phyloP scores from a whole-genome alignment of 2,113 vertebrate genomes.

The Gambusia affinis region DNA sequence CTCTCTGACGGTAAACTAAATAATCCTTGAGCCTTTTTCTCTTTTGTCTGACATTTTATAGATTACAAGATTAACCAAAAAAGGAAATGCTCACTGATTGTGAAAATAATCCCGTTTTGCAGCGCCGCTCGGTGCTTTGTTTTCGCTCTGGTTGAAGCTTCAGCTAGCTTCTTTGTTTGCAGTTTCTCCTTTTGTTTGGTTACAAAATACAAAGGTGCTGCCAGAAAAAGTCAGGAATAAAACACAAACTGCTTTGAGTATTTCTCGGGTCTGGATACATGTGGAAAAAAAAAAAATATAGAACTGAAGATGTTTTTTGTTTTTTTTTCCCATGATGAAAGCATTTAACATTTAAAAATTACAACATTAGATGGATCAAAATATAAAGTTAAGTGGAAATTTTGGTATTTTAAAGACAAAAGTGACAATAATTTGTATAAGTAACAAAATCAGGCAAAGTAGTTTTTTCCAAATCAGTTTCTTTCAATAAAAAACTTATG shows the following conservation, averaged over 20 bases:
- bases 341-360: no score
- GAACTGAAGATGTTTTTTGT: background rate
- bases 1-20: background rate
- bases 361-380: no score
- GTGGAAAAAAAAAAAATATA: no score
- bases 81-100: background rate
- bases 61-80: conserved; percentile 1
- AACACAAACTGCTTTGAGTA: background rate
- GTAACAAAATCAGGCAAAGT: no score
- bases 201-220: conserved; percentile 15
- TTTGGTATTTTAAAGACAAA: no score
- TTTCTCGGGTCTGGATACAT: background rate
- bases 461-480: no score
- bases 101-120: background rate
- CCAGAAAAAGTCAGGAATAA: background rate
- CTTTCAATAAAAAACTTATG: no score
- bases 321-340: background rate
- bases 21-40: background rate
- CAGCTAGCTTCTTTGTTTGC: conserved; percentile 1
- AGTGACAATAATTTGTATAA: no score
- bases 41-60: background rate
- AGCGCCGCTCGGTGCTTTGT: background rate
- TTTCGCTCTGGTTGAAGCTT: background rate
- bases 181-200: background rate
- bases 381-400: no score